Conservation (phyloP, 2,113 vertebrate species). For the Craseonycteris thonglongyai region DNA sequence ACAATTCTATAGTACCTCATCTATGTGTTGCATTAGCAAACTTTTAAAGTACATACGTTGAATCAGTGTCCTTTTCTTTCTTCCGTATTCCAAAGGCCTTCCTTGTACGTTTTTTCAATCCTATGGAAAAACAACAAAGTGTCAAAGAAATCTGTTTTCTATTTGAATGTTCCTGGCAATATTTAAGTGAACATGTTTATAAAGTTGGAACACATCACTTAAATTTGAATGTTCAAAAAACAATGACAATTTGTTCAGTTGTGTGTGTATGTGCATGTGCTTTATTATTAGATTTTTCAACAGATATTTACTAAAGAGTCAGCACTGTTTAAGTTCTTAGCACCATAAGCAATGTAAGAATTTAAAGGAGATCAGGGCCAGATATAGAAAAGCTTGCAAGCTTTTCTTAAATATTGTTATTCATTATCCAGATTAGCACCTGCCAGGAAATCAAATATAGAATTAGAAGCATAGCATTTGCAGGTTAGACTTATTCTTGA, state of each 20-base stretch:
- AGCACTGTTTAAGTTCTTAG: not conserved
- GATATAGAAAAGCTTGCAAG: not conserved
- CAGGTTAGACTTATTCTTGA: not conserved
- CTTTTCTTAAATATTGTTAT: constrained; percentile 29
- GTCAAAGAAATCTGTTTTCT: not conserved
- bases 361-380: not conserved
- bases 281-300: not conserved
- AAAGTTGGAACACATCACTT: not conserved
- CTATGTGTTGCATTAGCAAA: too few relatives aligned
- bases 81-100: constrained; percentile 97
- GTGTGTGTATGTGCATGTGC: not conserved
- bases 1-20: too few relatives aligned
- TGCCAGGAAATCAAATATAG: not conserved
- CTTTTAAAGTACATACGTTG: constrained; percentile 84
- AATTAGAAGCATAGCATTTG: constrained; percentile 30
- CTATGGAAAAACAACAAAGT: constrained; percentile 74
- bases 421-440: not conserved
- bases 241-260: not conserved
- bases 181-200: not conserved
- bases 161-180: not conserved
- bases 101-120: constrained; percentile 98
- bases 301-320: not conserved
- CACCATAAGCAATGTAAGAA: not conserved
- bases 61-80: constrained; percentile 97
- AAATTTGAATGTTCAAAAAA: not conserved